Conservation (phyloP, 2,113 vertebrate species). For the Hylia prasina region DNA sequence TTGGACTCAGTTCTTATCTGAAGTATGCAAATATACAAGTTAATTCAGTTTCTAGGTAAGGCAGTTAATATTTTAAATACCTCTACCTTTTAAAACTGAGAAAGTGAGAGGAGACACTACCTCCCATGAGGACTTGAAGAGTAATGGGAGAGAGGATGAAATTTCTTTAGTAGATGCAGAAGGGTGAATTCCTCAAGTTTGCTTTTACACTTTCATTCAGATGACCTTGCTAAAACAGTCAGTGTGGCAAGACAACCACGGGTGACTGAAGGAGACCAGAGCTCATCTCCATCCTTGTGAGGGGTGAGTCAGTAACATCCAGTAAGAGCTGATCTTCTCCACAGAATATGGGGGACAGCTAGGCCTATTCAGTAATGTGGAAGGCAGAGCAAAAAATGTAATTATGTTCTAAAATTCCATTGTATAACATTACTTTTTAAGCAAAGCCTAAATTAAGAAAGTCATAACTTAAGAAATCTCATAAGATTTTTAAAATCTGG, state of each 20-base stretch:
- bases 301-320: neutral
- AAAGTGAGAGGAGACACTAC: neutral
- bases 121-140: neutral
- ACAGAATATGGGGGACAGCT: neutral
- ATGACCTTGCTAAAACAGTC: neutral
- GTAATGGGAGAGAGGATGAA: neutral
- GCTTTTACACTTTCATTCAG: neutral
- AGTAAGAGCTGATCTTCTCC: neutral
- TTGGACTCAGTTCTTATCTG: neutral
- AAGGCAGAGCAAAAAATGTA: neutral
- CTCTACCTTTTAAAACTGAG: neutral
- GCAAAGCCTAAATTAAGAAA: neutral
- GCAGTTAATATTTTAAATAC: neutral
- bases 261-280: neutral
- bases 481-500: neutral
- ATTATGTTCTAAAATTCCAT: neutral
- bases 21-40: neutral
- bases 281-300: neutral
- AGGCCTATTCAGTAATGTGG: neutral
- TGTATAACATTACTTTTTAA: neutral
- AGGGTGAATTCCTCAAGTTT: neutral
- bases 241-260: neutral
- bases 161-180: neutral
- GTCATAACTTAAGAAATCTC: neutral
- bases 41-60: neutral